A percentile compares a stretch with the other conserved stretches of the same genome.
Conservation (phyloP, 2,888 invertebrate species). For the Phaonia tiefii region DNA sequence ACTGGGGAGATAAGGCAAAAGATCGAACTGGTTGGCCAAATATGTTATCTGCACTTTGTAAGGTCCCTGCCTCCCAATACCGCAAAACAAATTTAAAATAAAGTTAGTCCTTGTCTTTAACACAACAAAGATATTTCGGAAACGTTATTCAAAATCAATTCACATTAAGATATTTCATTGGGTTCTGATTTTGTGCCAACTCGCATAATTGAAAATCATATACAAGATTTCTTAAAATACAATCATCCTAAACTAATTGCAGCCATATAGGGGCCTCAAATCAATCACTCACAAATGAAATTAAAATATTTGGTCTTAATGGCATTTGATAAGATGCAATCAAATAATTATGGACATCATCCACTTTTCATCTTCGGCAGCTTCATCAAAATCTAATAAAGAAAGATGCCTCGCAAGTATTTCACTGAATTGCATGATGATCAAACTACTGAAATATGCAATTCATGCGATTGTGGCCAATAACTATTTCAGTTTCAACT, state of each 20-base stretch:
- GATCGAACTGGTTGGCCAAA: no score
- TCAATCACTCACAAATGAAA: conserved; percentile 48
- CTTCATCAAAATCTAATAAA: conserved; percentile 23
- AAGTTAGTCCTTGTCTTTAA: no score
- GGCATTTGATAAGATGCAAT: conserved; percentile 47
- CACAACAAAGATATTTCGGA: no score
- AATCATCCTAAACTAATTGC: no score
- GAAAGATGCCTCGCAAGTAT: not conserved
- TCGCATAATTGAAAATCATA: conserved; percentile 59
- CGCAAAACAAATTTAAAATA: no score
- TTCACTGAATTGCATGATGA: not conserved
- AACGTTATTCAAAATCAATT: no score
- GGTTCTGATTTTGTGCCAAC: not conserved
- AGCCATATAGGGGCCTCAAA: no score
- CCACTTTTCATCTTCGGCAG: not conserved
- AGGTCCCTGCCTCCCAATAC: no score
- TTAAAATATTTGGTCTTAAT: conserved; percentile 57
- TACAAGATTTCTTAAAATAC: no score
- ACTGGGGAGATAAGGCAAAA: no score
- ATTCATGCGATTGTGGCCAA: conserved; percentile 9
- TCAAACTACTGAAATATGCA: conserved; percentile 25
- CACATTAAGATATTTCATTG: no score
- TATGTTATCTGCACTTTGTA: no score
- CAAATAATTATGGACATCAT: conserved; percentile 28
- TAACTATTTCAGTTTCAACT: not conserved